These are phyloP conservation scores for Caenorhabditis doughertyi DNA, from an alignment of 2,888 invertebrate species.

Conservation along the genomic window DNA sequence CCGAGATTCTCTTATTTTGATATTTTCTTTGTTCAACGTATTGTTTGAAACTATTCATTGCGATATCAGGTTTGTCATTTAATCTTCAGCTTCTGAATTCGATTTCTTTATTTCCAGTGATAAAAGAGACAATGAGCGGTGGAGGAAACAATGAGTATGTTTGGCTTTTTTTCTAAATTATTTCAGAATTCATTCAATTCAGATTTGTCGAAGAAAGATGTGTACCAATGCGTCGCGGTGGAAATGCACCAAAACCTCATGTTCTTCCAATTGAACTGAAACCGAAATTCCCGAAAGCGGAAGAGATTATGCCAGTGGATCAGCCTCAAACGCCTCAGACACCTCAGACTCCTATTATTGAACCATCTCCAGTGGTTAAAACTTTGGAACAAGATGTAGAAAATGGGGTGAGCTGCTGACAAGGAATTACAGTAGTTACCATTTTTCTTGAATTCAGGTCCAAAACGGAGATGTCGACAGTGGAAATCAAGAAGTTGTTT, in stretches of 20 bases:
- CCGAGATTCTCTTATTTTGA: not conserved
- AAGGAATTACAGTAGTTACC: not conserved
- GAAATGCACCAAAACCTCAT: not conserved
- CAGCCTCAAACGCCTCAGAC: not conserved
- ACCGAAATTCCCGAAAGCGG: slow-evolving; percentile 26
- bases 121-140: slow-evolving; percentile 26
- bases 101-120: not conserved
- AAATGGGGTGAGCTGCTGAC: not conserved
- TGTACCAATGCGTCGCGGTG: slow-evolving; percentile 22
- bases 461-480: not conserved
- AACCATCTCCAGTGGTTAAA: not conserved
- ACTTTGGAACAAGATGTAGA: not conserved
- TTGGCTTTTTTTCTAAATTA: not conserved
- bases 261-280: slow-evolving; percentile 28
- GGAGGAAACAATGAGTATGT: slow-evolving; percentile 24
- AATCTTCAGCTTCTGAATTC: too few relatives aligned
- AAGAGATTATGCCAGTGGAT: not conserved
- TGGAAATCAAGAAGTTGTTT: slow-evolving; percentile 21
- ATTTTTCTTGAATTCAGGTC: not conserved
- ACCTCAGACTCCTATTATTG: not conserved
- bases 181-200: not conserved
- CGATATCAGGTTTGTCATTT: slow-evolving; percentile 28
- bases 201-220: slow-evolving; percentile 39
- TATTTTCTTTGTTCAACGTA: not conserved
- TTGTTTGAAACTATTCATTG: slow-evolving; percentile 33